Evolutionary conservation across 2,113 vertebrate species (phyloP), one percentile per base, ranked within the genome.

Genomic region (Calyptomena viridis): DNA sequence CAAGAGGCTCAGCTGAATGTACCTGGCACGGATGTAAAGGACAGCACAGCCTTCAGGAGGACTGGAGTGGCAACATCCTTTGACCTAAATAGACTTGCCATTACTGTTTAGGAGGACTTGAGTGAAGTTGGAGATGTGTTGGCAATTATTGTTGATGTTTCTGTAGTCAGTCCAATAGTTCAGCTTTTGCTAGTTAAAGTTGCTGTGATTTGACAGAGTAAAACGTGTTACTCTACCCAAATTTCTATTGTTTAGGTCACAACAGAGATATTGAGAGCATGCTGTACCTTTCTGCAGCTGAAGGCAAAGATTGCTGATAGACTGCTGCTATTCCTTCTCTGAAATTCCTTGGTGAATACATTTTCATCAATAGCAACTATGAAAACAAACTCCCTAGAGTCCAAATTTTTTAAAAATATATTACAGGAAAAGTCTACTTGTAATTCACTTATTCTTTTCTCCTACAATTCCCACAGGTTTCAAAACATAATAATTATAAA

Each of bases 381-480:
- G 66, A 93, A 91, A 85, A 94, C 44, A 89, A 93, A 74, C 55
- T 89, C 79, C 87, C 76, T 90, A 68, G 71, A 62, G 44, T 92
- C 63, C 79, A 89, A 46, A 73, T 64, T 72, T 72, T 84, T 28
- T 1, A 33, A 83, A 90, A 90, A 72, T 81, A 92, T 63, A 90
- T 89, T 91, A 94, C 62, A 93, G 75, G 88, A 95, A 89, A 92
- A 84, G 73, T 67, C 69, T 84, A 93, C 87, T 90, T 80, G 82
- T 88, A 90, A 95, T 95, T 85, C 68, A 82, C 87, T 79, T 63
- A 64, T 17, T 84, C 25, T 69, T 83, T 80, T 87, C 49, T 89
- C 72, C 80, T 95, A 95, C 46, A 63, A 92, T 87, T 91, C 25
- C 87, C 77, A 93, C 93, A 87, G 85, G 75, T 84, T 94, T 95